Conservation (phyloP, 2,888 invertebrate genomes). For the Amphiduros pacificus region DNA sequence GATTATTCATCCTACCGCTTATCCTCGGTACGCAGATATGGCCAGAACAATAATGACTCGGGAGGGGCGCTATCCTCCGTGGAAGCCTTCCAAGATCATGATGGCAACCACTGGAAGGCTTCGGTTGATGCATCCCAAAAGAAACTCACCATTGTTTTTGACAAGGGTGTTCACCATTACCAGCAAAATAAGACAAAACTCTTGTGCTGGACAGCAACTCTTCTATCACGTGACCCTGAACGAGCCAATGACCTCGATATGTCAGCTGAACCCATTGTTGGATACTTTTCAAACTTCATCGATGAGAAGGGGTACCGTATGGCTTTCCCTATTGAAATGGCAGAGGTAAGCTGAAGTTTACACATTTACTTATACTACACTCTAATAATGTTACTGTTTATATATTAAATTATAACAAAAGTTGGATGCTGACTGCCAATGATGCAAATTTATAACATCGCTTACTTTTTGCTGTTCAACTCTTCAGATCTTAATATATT, state of each 20-base stretch:
- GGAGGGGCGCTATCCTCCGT: slow-evolving; percentile 18
- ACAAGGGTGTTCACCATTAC: slow-evolving; percentile 34
- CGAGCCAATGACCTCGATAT: slow-evolving; percentile 29
- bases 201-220: slow-evolving; percentile 25
- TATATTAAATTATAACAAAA: no score
- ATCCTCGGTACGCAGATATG: background rate
- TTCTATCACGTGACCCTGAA: slow-evolving; percentile 29
- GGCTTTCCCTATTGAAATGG: slow-evolving; percentile 27
- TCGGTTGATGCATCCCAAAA: slow-evolving; percentile 14
- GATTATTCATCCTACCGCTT: slow-evolving; percentile 9
- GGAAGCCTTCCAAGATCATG: slow-evolving; percentile 33
- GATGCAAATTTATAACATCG: no score
- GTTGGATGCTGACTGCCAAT: no score
- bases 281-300: slow-evolving; percentile 35
- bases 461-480: no score
- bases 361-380: no score
- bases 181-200: slow-evolving; percentile 33
- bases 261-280: slow-evolving; percentile 25
- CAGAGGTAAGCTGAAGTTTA: slow-evolving; percentile 23
- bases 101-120: slow-evolving; percentile 35
- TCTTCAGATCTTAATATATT: no score
- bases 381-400: no score
- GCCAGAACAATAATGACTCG: background rate
- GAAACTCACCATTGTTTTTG: slow-evolving; percentile 25
- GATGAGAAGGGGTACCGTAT: slow-evolving; percentile 33